These are phyloP conservation scores for Mesorhabditis sp. DNA, from an alignment of 2,888 invertebrate species.

Conservation along the genomic window DNA sequence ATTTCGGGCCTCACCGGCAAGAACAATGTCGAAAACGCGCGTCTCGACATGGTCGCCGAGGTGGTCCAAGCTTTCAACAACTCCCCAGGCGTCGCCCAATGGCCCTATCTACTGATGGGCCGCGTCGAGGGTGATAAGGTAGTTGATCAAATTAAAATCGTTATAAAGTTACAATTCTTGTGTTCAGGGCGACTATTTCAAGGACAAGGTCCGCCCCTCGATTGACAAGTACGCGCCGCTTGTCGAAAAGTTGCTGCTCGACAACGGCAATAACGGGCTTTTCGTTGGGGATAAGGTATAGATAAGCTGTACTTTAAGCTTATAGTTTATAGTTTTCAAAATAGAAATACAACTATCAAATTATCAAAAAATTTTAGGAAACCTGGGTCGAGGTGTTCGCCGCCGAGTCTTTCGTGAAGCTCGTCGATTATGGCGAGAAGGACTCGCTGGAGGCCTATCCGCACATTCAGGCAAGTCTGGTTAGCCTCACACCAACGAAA, in stretches of 20 bases:
- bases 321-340: constrained; percentile 3
- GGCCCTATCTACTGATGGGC: constrained; percentile 30
- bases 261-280: constrained; percentile 42
- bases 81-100: constrained; percentile 25
- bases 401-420: constrained; percentile 43
- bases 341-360: constrained; percentile 1
- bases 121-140: constrained; percentile 24
- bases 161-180: background rate
- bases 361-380: constrained; percentile 18
- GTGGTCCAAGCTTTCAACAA: constrained; percentile 32
- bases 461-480: constrained; percentile 28
- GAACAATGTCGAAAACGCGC: constrained; percentile 37
- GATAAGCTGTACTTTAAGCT: background rate
- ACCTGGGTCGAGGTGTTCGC: constrained; percentile 54
- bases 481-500: background rate
- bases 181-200: constrained; percentile 32
- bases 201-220: constrained; percentile 40
- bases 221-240: constrained; percentile 43
- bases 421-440: constrained; percentile 43
- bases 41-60: constrained; percentile 47
- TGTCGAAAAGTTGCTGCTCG: constrained; percentile 46
- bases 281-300: constrained; percentile 36
- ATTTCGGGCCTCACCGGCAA: constrained; percentile 31
- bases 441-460: constrained; percentile 48
- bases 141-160: background rate